Conservation (phyloP, 2,888 invertebrate species). For the Alloplasta piceator region DNA sequence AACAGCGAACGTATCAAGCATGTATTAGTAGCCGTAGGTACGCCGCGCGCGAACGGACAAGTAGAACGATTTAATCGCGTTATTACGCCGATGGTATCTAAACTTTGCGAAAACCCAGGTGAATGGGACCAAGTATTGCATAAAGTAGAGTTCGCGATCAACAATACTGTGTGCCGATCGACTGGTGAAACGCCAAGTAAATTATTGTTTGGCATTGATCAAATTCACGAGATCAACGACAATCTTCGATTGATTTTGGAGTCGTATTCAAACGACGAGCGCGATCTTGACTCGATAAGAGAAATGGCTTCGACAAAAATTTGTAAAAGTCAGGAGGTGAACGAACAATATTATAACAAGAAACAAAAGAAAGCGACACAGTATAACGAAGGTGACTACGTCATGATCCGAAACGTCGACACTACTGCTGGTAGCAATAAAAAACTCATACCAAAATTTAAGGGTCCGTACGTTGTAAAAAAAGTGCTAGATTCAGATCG, state of each 20-base stretch:
- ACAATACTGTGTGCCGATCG: slow-evolving; percentile 71
- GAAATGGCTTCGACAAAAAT: slow-evolving; percentile 8
- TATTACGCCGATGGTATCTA: slow-evolving; percentile 70
- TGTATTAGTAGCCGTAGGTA: slow-evolving; percentile 70
- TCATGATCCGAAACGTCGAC: slow-evolving; percentile 70
- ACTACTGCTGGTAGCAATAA: slow-evolving; percentile 67
- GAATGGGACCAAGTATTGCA: slow-evolving; percentile 67
- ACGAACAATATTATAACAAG: slow-evolving; percentile 38
- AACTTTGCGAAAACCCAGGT: slow-evolving; percentile 59
- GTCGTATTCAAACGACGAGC: slow-evolving; percentile 8
- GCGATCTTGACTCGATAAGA: slow-evolving; percentile 34
- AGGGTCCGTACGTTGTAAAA: slow-evolving; percentile 71
- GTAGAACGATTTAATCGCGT: slow-evolving; percentile 68
- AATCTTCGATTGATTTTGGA: slow-evolving; percentile 18
- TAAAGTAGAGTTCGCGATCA: slow-evolving; percentile 69
- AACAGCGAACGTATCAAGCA: slow-evolving; percentile 57
- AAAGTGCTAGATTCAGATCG: slow-evolving; percentile 70
- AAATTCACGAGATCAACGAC: slow-evolving; percentile 55
- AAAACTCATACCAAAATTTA: slow-evolving; percentile 71
- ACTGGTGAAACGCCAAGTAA: slow-evolving; percentile 71
- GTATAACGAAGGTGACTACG: slow-evolving; percentile 41
- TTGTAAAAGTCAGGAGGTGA: too few relatives aligned
- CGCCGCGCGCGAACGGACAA: slow-evolving; percentile 75
- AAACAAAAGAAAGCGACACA: slow-evolving; percentile 25
- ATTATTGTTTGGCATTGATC: slow-evolving; percentile 72